Evolutionary conservation across 2,888 invertebrate species (phyloP), one percentile per base, ranked within the genome.

Genomic region (Cremastobaeus sp.): DNA sequence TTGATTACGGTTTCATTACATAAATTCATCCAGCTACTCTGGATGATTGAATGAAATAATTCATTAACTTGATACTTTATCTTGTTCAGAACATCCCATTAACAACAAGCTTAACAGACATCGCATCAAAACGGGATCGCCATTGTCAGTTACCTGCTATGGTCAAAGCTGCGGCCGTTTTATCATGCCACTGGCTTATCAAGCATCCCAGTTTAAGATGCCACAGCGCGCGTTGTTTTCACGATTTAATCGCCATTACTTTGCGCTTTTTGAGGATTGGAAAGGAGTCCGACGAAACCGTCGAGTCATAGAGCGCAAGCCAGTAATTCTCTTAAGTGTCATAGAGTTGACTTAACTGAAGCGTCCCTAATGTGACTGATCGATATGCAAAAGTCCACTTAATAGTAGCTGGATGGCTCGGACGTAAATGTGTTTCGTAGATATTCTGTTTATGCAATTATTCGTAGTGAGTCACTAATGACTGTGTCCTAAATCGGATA

Each of bases 171-270:
- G 34, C 47, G 47, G 34, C 47, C 39, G 35, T 18, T 66, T 59
- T 48, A 59, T 68, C 68, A 50, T 39, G 39, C 45, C 54, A 59
- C 48, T 34, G 25, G 30, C 55, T 55, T 62, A 70, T 62, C 60
- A 25, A 32, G 14, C 47, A 14, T 39, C 37, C 28, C 30, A 59
- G 59, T 32, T 15, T 54, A 50, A 52, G 59, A 52, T 48, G 37
- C 37, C 50, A 28, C 34, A 21, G 5, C 15, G 12, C 35, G 41
- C 12, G 48, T 34, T 48, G 20, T 52, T 52, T 54, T 52, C 47
- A 39, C 57, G 70, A 64, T 70, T 70, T 70, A 70, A 70, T 70
- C 70, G 20, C 17, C 71, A 64, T 71, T 71, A 71, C 71, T 43
- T 50, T 43, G 70, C 70, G 41, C 18, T 70, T 70, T 55, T 45